These are phyloP conservation scores for Etheostoma cragini DNA, from an alignment of 2,113 vertebrate genomes.

Conservation along the genomic window DNA sequence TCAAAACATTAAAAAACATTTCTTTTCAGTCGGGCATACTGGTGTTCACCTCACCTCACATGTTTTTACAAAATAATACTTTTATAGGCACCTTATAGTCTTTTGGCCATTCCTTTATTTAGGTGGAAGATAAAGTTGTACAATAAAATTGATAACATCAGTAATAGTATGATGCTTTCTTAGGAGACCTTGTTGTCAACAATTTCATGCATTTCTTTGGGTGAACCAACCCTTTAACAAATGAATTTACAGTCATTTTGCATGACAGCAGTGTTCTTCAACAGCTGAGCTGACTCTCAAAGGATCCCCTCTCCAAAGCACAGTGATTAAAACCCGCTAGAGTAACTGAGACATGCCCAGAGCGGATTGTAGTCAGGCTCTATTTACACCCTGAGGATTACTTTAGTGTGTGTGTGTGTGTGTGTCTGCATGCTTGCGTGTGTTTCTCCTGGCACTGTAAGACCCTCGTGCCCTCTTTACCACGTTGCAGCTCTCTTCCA, in stretches of 20 bases:
- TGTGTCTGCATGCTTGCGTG: slow-evolving; percentile 53
- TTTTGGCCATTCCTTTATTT: not conserved
- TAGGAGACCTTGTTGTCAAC: not conserved
- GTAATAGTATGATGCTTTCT: not conserved
- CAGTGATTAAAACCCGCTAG: slow-evolving; percentile 64
- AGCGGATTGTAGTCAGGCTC: slow-evolving; percentile 62
- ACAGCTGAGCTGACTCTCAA: slow-evolving; percentile 68
- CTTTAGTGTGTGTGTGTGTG: slow-evolving; percentile 44
- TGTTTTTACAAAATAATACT: not conserved
- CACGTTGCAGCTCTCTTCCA: slow-evolving; percentile 70
- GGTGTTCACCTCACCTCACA: not conserved
- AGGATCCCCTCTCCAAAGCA: slow-evolving; percentile 36
- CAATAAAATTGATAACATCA: not conserved
- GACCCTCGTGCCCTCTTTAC: slow-evolving; percentile 61
- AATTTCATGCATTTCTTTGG: not conserved
- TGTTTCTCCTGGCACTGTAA: slow-evolving; percentile 60
- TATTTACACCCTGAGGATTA: slow-evolving; percentile 69
- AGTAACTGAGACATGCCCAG: slow-evolving; percentile 73
- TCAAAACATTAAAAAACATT: not conserved
- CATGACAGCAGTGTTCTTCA: slow-evolving; percentile 35
- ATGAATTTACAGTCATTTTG: slow-evolving; percentile 18
- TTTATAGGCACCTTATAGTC: not conserved
- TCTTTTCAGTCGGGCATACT: not conserved
- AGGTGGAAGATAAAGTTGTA: not conserved
- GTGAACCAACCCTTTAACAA: slow-evolving; percentile 4